Evolutionary conservation across 2,888 invertebrate genomes (phyloP), one percentile per base, ranked within the genome.

Genomic region (Sinodicranocentrus sp.): DNA sequence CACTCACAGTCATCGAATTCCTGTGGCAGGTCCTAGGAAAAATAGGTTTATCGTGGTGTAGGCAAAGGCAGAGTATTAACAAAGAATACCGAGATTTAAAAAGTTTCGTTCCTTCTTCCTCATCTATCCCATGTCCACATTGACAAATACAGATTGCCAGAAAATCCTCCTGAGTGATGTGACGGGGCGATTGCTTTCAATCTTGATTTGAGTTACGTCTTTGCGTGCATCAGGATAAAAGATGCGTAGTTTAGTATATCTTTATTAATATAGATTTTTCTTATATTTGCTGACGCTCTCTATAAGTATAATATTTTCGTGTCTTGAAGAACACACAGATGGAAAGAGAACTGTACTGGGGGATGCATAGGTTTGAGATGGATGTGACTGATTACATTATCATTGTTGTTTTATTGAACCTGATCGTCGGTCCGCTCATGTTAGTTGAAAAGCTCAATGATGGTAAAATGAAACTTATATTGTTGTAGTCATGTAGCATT

Each of bases 81-180:
- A 48, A 2, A 10, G 48, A 48, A 48, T 10, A 48, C 48, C 48
- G n/a, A n/a, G n/a, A n/a, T n/a, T n/a, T n/a, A 52, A 28, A n/a
- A 19, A 48, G 43, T 33, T n/a, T n/a, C n/a, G n/a, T n/a, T n/a
- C n/a, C n/a, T n/a, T n/a, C n/a, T n/a, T n/a, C n/a, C n/a, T n/a
- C n/a, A n/a, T 33, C 33, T 33, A 33, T 33, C n/a, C n/a, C n/a
- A 33, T 33, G 3, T 25, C 48, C 43, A 8, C 28, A 61, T 75
- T 75, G 75, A 75, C 75, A 75, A 75, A 21, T 75, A 75, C 52
- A 75, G 63, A 75, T 75, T 57, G 72, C 72, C 52, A 26, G 17
- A 33, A 6, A 8, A 44, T 15, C 15, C 39, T 43, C 28, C 28
- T 33, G 19, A 33, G 23, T 44, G 71, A 68, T 68, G 68, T 68